These are phyloP conservation scores for Acromyrmex charruanus DNA, from an alignment of 1,140 invertebrate genomes.

Conservation along the genomic window DNA sequence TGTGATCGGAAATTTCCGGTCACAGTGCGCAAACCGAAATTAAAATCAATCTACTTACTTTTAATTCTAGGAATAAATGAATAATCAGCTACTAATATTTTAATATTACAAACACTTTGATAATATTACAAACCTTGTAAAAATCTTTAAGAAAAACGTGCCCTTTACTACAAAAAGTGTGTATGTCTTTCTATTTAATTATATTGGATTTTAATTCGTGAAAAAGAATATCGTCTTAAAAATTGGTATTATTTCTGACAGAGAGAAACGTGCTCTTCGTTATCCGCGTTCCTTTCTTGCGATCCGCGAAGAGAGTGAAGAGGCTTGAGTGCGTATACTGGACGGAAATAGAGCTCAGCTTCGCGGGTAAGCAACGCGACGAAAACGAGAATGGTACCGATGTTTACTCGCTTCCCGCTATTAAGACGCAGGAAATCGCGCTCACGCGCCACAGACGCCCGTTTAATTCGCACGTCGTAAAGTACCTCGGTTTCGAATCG, in stretches of 20 bases:
- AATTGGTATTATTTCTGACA: constrained; percentile 15
- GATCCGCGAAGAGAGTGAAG: constrained; percentile 30
- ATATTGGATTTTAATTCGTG: neutral
- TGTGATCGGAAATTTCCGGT: constrained; percentile 37
- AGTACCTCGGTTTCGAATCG: constrained; percentile 29
- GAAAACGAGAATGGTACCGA: constrained; percentile 60
- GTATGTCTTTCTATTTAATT: neutral
- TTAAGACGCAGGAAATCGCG: constrained; percentile 51
- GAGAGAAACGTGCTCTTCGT: constrained; percentile 52
- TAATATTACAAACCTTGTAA: neutral
- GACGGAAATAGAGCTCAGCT: constrained; percentile 69
- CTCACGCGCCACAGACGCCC: neutral
- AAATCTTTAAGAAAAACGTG: no score
- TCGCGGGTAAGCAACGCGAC: constrained; percentile 41
- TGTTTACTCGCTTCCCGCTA: constrained; percentile 57
- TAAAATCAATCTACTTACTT: neutral
- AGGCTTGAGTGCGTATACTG: constrained; percentile 46
- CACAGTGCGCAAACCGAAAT: neutral
- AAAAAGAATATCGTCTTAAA: neutral
- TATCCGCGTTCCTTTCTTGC: constrained; percentile 69
- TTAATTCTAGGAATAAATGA: neutral
- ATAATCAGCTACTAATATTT: neutral
- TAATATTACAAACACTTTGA: neutral
- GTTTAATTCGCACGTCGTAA: constrained; percentile 53
- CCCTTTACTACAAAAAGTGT: neutral